Conservation (phyloP, 2,797 vertebrate species). For the Scolopax rusticola region DNA sequence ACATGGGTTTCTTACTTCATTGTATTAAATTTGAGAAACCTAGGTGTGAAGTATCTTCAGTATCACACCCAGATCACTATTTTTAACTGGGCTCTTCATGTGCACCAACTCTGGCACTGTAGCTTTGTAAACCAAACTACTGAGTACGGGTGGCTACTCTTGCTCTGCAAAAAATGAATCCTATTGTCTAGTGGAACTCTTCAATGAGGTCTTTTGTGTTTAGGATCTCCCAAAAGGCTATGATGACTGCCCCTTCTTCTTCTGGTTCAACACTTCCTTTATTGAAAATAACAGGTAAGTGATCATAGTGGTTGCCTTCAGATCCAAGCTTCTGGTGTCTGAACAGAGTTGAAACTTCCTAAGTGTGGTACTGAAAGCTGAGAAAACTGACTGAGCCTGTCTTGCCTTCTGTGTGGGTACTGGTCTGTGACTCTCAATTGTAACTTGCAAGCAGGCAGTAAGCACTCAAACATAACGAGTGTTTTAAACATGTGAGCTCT, state of each 20-base stretch:
- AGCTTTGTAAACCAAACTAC: neutral
- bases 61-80: too few species aligned
- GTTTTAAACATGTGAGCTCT: neutral
- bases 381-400: neutral
- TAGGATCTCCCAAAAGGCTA: conserved; percentile 93
- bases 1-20: neutral
- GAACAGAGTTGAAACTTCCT: neutral
- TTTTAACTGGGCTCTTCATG: neutral
- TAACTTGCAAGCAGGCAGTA: neutral
- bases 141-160: neutral
- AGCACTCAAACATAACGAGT: neutral
- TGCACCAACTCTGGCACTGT: neutral
- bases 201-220: neutral
- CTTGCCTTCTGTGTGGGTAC: neutral
- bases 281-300: conserved; percentile 88
- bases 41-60: neutral
- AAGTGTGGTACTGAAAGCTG: neutral
- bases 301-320: neutral
- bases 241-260: conserved; percentile 93
- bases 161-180: neutral
- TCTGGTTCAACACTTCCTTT: conserved; percentile 97
- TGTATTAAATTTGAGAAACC: neutral
- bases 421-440: neutral
- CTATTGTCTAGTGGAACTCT: neutral
- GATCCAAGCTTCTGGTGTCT: neutral